Evolutionary conservation across 2,888 invertebrate species (phyloP).

Genomic region (Drosophila pseudotakahashii): DNA sequence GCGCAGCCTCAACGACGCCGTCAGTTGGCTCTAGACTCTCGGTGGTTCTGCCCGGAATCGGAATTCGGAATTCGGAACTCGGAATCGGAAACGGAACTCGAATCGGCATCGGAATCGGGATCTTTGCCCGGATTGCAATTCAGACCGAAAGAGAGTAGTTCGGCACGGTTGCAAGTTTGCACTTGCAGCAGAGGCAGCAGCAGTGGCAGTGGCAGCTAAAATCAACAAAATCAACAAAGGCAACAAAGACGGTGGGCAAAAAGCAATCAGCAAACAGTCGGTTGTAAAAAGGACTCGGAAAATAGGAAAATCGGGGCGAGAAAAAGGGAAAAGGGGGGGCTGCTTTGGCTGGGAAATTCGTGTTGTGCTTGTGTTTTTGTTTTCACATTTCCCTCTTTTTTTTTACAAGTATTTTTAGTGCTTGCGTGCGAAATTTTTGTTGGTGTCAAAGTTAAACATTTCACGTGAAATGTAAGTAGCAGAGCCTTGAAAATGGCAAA

Average conservation of each 20-base stretch:
- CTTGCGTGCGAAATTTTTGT: conserved; percentile 63
- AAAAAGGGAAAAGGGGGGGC: neutral
- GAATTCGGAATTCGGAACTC: conserved; percentile 24
- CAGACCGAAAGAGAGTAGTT: conserved; percentile 4
- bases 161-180: conserved; percentile 10
- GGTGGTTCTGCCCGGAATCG: conserved; percentile 28
- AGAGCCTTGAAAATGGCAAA: conserved; percentile 57
- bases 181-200: conserved; percentile 1
- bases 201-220: neutral
- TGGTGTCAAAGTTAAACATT: conserved; percentile 60
- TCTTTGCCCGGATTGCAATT: conserved; percentile 17
- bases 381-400: conserved; percentile 29
- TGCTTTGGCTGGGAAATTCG: conserved; percentile 32
- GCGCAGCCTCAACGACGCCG: conserved; percentile 31
- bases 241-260: conserved; percentile 2
- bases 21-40: conserved; percentile 70
- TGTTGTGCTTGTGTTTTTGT: conserved; percentile 33
- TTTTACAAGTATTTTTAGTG: conserved; percentile 61
- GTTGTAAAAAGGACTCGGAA: conserved; percentile 32
- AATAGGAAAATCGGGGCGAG: conserved; percentile 35
- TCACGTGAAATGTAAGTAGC: conserved; percentile 59
- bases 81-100: conserved; percentile 20
- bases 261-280: conserved; percentile 43
- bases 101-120: conserved; percentile 26
- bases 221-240: conserved; percentile 14